Evolutionary conservation across 2,888 invertebrate genomes (phyloP).

Genomic region (Eurois occulta): DNA sequence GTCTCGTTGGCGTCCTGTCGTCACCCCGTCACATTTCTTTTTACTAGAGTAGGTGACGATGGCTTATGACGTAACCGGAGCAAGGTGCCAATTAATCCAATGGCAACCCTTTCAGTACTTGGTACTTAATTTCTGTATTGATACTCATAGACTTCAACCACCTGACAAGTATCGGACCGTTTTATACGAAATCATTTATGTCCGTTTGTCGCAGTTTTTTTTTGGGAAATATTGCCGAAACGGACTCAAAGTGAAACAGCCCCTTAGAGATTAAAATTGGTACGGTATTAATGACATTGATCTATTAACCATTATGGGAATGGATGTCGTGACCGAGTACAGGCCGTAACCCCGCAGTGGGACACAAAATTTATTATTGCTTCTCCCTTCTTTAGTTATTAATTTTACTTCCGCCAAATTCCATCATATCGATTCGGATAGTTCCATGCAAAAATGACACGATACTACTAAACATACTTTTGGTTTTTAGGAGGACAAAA

Average conservation of each 20-base stretch:
- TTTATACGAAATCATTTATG: background rate
- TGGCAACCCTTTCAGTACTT: background rate
- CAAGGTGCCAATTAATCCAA: slow-evolving; percentile 16
- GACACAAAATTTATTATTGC: slow-evolving; percentile 25
- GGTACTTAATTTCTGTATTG: slow-evolving; percentile 1
- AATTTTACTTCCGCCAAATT: slow-evolving; percentile 13
- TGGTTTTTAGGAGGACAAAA: slow-evolving; percentile 90
- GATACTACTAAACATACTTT: slow-evolving; percentile 11
- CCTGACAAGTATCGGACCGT: background rate
- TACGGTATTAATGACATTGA: slow-evolving; percentile 21
- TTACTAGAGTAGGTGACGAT: background rate
- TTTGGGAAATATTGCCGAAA: background rate
- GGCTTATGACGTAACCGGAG: background rate
- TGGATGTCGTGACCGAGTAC: slow-evolving; percentile 46
- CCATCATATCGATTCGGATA: background rate
- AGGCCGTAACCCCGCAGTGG: slow-evolving; percentile 1
- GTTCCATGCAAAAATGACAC: background rate
- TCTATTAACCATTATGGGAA: background rate
- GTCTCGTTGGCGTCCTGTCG: background rate
- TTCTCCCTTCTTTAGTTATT: background rate
- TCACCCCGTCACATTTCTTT: background rate
- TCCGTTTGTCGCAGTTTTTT: background rate
- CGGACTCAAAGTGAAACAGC: background rate
- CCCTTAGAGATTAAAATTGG: background rate
- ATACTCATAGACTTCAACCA: too few relatives aligned